phyloP scores from a whole-genome alignment of 1,140 invertebrate genomes.

The Hyles euphorbiae region DNA sequence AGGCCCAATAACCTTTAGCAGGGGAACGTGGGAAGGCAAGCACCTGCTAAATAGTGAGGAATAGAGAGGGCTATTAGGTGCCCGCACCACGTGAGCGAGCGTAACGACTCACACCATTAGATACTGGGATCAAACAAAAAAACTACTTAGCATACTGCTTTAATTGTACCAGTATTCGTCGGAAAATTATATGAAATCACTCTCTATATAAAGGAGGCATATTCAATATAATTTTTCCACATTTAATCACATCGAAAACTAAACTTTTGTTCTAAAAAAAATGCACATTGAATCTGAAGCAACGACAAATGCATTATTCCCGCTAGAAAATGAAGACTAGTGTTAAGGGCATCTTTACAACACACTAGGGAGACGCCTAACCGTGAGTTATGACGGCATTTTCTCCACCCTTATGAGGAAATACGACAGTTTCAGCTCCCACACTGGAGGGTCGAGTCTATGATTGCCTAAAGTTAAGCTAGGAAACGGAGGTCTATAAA shows the following conservation, averaged over 20 bases:
- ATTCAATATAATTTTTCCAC: neutral
- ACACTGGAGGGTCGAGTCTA: conserved; percentile 47
- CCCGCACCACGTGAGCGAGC: conserved; percentile 49
- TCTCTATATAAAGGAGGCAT: too few relatives aligned
- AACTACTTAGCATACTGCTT: neutral
- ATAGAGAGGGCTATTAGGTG: conserved; percentile 60
- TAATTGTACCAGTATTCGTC: too few relatives aligned
- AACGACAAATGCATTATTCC: conserved; percentile 44
- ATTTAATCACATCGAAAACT: neutral
- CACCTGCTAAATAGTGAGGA: conserved; percentile 62
- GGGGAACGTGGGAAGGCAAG: conserved; percentile 58
- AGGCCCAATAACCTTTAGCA: conserved; percentile 67
- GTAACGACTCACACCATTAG: conserved; percentile 49
- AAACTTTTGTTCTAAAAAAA: neutral
- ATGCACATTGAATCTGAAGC: conserved; percentile 21
- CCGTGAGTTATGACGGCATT: conserved; percentile 67
- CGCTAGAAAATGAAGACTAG: conserved; percentile 68
- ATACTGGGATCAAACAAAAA: conserved; percentile 24
- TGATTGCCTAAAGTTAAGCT: conserved; percentile 54
- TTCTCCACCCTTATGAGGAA: conserved; percentile 70
- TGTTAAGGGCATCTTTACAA: conserved; percentile 71
- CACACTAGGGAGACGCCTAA: conserved; percentile 63
- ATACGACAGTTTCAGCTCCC: conserved; percentile 64
- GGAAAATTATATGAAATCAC: too few relatives aligned
- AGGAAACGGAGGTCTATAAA: conserved; percentile 31